Evolutionary conservation across 2,113 vertebrate genomes (phyloP), one percentile per base, ranked within the genome.

Genomic region (Fregata magnificens): DNA sequence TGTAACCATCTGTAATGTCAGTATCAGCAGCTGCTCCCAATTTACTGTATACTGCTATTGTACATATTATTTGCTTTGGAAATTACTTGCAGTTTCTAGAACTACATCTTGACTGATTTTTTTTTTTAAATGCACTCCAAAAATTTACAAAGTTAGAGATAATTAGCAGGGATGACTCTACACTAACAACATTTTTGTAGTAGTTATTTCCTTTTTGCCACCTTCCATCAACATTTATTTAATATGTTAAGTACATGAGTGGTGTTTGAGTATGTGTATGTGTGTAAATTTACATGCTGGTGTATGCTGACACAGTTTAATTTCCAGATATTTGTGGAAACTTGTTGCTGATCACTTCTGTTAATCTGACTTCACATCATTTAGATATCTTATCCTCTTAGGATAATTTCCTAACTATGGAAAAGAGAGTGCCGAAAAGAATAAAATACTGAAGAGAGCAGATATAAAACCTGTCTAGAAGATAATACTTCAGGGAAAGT

Each of bases 1-100:
- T 94, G 86, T 94, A 95, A 95, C 88, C 97, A 97, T 96, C 96
- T 98, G 97, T 96, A 98, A 98, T 97, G 93, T 95, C 90, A 98
- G 80, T 92, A 97, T 65, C 86, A 95, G 76, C 97, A 98, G 96
- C 97, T 98, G 97, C 82, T 94, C 96, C 36, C 76, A 97, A 97
- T 97, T 97, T 96, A 96, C 92, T 86, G 21, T 96, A 91, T 61
- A 87, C 78, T 93, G 78, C 52, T 95, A 94, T 96, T 96, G 90
- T 96, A 94, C 62, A 88, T 88, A 97, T 90, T 94, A 95, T 98
- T 98, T 96, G 73, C 90, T 96, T 97, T 91, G 92, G 82, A 98
- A 98, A 98, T 97, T 96, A 77, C 76, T 97, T 97, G 82, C 84
- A 93, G 95, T 97, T 97, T 98, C 92, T 94, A 67, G 65, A 97